A percentile compares a stretch with the other conserved stretches of the same genome.
phyloP scores from a whole-genome alignment of 2,113 vertebrate species.

The Orycteropus afer region DNA sequence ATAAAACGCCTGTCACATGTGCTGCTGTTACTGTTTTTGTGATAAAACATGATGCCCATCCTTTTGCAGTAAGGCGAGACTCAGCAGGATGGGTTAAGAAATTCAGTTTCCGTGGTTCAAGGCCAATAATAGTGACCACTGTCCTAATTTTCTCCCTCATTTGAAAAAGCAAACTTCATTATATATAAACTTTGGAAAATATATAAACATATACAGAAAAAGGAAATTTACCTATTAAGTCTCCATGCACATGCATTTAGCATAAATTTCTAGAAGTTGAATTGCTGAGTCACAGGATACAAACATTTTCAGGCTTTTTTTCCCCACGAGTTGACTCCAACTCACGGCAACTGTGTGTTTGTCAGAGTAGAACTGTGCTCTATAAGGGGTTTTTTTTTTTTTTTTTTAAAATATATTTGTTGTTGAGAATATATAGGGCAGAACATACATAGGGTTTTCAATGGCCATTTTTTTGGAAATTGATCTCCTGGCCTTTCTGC shows the following conservation, averaged over 20 bases:
- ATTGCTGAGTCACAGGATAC: background rate
- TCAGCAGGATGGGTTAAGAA: background rate
- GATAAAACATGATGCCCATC: background rate
- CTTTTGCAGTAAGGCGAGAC: background rate
- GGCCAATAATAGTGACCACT: background rate
- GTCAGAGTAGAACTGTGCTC: too few relatives aligned
- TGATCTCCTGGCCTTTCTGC: background rate
- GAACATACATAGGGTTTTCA: background rate
- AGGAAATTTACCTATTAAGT: background rate
- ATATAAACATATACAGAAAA: background rate
- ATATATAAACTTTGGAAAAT: background rate
- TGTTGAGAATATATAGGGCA: background rate
- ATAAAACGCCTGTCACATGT: background rate
- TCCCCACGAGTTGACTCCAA: background rate
- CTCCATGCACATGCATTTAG: background rate
- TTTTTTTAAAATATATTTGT: background rate
- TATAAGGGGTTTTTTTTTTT: too few relatives aligned
- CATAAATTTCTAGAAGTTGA: background rate
- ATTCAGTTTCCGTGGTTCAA: background rate
- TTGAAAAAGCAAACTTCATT: constrained; percentile 2
- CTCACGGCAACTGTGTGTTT: too few relatives aligned
- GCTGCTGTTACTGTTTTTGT: background rate
- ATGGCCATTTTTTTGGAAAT: background rate
- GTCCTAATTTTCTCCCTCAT: background rate
- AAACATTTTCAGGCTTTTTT: constrained; percentile 9